These are phyloP conservation scores for Tragelaphus scriptus DNA, from an alignment of 2,113 vertebrate genomes.

Conservation along the genomic window DNA sequence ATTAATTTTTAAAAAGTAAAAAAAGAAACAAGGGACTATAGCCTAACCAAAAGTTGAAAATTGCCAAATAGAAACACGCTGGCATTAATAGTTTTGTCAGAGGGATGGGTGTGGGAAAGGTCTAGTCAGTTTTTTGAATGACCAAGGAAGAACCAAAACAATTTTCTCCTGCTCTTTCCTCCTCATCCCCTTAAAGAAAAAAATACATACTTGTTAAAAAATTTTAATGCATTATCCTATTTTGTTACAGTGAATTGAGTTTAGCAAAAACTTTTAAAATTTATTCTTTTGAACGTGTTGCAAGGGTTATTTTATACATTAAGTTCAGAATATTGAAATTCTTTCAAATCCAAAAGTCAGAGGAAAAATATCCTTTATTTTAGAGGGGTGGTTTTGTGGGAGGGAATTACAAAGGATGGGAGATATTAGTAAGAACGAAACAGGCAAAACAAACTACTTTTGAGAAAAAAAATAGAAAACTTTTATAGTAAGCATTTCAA, in stretches of 20 bases:
- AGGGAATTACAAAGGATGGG: not conserved
- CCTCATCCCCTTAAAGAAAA: not conserved
- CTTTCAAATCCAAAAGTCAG: not conserved
- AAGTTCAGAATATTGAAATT: not conserved
- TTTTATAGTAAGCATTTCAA: not conserved
- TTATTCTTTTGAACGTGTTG: not conserved
- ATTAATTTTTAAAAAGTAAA: not conserved
- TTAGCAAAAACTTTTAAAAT: not conserved
- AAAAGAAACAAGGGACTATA: not conserved
- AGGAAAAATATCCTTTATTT: not conserved
- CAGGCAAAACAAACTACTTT: not conserved
- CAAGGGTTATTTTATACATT: not conserved
- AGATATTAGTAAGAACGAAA: not conserved
- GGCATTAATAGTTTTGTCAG: not conserved
- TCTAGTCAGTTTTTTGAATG: not conserved
- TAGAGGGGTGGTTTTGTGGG: no score
- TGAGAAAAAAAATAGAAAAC: not conserved
- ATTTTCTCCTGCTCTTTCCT: not conserved
- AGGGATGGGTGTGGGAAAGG: not conserved
- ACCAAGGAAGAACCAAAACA: not conserved
- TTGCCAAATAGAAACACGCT: not conserved
- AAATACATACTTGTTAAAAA: not conserved
- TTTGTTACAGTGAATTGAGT: slow-evolving; percentile 17
- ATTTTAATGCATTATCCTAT: not conserved
- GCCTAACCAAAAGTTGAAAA: not conserved